Evolutionary conservation across 2,797 vertebrate species (phyloP).

Genomic region (Chelon labrosus): DNA sequence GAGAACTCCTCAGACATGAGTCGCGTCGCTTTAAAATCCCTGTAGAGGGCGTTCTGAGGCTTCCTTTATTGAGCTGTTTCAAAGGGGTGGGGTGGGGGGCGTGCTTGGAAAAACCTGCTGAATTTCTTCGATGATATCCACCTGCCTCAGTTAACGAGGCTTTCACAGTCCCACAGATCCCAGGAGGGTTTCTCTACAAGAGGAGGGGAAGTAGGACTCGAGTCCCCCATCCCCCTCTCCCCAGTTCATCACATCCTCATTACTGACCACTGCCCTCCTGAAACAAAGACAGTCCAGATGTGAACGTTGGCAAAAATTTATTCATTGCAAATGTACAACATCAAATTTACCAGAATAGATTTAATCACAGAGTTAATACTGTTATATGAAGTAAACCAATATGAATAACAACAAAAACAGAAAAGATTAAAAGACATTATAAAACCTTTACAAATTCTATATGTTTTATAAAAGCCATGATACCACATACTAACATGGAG

Average conservation of each 20-base stretch:
- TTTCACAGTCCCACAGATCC: conserved; percentile 59
- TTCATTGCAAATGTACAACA: background rate
- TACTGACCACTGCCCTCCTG: conserved; percentile 55
- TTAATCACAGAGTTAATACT: background rate
- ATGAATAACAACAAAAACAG: background rate
- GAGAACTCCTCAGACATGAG: conserved; percentile 64
- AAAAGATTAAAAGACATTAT: background rate
- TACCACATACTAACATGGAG: conserved; percentile 8
- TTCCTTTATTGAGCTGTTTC: conserved; percentile 33
- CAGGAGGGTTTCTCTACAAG: conserved; percentile 36
- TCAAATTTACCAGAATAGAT: background rate
- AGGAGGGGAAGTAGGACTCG: conserved; percentile 25
- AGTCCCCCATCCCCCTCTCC: conserved; percentile 27
- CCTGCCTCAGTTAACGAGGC: conserved; percentile 43
- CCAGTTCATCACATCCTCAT: conserved; percentile 49
- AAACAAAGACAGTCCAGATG: conserved; percentile 34
- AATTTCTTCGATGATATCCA: conserved; percentile 46
- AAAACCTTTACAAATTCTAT: background rate
- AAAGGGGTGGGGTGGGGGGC: conserved; percentile 6
- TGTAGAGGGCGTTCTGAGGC: conserved; percentile 63
- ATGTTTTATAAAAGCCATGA: conserved; percentile 1
- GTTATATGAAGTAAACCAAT: background rate
- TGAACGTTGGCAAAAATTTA: conserved; percentile 27
- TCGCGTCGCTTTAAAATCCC: conserved; percentile 37
- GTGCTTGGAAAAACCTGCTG: conserved; percentile 21